phyloP scores from a whole-genome alignment of 2,797 vertebrate species.

The Lycodopsis pacificus region DNA sequence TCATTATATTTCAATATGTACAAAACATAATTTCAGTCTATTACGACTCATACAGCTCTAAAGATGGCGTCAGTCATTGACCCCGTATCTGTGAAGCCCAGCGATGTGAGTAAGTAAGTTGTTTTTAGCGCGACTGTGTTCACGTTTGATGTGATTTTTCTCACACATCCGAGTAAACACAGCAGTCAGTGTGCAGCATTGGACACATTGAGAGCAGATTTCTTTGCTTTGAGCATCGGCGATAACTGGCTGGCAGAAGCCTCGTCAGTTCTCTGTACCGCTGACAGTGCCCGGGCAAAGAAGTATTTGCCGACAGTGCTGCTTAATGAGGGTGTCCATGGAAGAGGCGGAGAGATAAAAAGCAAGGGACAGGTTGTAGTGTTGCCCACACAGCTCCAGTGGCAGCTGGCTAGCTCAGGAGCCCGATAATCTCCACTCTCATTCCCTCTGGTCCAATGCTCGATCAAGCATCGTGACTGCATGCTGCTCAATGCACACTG shows the following conservation, averaged over 20 bases:
- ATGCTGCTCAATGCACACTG: slow-evolving; percentile 25
- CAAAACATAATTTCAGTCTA: not conserved
- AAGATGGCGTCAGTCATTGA: not conserved
- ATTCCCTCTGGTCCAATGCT: slow-evolving; percentile 65
- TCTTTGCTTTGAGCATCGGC: slow-evolving; percentile 25
- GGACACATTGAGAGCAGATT: slow-evolving; percentile 20
- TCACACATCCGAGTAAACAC: not conserved
- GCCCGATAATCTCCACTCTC: slow-evolving; percentile 71
- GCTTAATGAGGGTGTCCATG: slow-evolving; percentile 66
- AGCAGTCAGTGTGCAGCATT: not conserved
- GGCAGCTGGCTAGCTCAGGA: slow-evolving; percentile 74
- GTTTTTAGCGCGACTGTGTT: not conserved
- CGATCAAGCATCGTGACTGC: slow-evolving; percentile 51
- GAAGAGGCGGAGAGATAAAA: slow-evolving; percentile 60
- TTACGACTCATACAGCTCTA: not conserved
- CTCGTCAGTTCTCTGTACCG: slow-evolving; percentile 39
- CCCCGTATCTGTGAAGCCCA: not conserved
- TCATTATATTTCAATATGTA: not conserved
- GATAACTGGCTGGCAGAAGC: slow-evolving; percentile 16
- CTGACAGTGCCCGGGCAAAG: slow-evolving; percentile 37
- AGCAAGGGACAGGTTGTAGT: slow-evolving; percentile 47
- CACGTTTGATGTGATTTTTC: not conserved
- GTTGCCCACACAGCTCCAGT: slow-evolving; percentile 65
- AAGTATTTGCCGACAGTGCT: slow-evolving; percentile 48
- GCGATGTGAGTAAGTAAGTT: not conserved